These are phyloP conservation scores for Leiothrix lutea DNA, from an alignment of 2,113 vertebrate genomes.

Conservation along the genomic window DNA sequence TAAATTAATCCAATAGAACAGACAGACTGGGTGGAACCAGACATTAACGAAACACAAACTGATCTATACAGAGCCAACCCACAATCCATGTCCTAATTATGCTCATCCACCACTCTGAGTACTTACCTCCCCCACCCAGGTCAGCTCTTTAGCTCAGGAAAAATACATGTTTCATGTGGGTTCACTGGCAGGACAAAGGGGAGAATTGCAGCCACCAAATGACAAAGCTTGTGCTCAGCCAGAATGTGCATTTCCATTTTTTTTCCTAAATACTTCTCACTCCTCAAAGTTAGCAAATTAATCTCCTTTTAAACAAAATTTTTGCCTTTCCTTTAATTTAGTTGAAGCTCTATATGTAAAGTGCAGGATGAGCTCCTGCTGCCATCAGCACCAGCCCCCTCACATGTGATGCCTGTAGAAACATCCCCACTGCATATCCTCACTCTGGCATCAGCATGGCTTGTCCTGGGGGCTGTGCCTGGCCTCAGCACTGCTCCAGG, in stretches of 20 bases:
- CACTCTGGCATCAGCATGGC: neutral
- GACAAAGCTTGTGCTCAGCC: neutral
- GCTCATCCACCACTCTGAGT: neutral
- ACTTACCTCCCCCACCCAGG: slow-evolving; percentile 5
- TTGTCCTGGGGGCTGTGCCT: neutral
- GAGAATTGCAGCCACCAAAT: neutral
- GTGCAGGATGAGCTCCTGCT: neutral
- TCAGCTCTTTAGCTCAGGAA: neutral
- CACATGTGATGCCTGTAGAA: rapidly evolving
- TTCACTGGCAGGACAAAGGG: neutral
- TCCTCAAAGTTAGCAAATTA: neutral
- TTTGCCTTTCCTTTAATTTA: neutral
- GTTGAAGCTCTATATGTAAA: rapidly evolving
- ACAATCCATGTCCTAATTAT: slow-evolving; percentile 12
- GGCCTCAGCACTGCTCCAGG: neutral
- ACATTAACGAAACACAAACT: slow-evolving; percentile 45
- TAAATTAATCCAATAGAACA: slow-evolving; percentile 65
- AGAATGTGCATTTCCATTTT: neutral
- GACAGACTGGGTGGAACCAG: slow-evolving; percentile 66
- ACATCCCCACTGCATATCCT: rapidly evolving
- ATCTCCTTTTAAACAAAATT: neutral
- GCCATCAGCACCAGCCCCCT: neutral
- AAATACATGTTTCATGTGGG: neutral
- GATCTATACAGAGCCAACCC: slow-evolving; percentile 48
- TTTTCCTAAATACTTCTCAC: neutral